Evolutionary conservation across 2,797 vertebrate species (phyloP), one percentile per base, ranked within the genome.

Genomic region (Sebastes vulpes): DNA sequence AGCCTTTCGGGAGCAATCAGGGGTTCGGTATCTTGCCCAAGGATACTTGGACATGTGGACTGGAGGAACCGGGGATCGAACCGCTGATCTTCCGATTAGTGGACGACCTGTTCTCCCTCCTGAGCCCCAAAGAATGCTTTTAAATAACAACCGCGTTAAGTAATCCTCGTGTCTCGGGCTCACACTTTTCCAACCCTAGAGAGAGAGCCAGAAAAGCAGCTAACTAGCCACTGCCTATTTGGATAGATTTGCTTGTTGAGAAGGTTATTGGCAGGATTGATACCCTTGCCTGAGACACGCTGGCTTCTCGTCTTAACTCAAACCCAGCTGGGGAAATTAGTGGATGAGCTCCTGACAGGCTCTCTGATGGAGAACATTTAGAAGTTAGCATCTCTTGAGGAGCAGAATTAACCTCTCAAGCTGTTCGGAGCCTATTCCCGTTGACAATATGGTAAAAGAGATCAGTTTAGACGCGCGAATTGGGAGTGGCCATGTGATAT

Each of bases 301-400:
- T 78, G 21, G 31, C 52, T 68, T 63, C 42, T 21, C 28, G 31
- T 68, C 42, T 58, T 52, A 21, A 74, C 20, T 66, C 1, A 1
- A 4, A 29, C 25, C 3, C 90, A 81, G 75, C 86, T 79, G 72
- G 92, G 93, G 90, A 95, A 93, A 95, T 95, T 85, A 94, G 92
- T 75, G 88, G 78, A 83, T 91, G 80, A 91, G 83, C 78, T 77
- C 50, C 91, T 95, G 86, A 78, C 86, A 25, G 92, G 89, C 88
- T 88, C 73, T 59, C 89, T 89, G 90, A 95, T 91, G 74, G 86
- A 84, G 81, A 82, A 81, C 82, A 89, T 90, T 92, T 93, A 89
- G 89, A 72, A 81, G 75, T 81, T 82, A 29, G 72, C 75, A 75
- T 90, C 82, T 90, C 75, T 75, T 79, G 59, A 87, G 90, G 90